Conservation (phyloP, 2,888 invertebrate genomes). For the Boloria euphrosyne region DNA sequence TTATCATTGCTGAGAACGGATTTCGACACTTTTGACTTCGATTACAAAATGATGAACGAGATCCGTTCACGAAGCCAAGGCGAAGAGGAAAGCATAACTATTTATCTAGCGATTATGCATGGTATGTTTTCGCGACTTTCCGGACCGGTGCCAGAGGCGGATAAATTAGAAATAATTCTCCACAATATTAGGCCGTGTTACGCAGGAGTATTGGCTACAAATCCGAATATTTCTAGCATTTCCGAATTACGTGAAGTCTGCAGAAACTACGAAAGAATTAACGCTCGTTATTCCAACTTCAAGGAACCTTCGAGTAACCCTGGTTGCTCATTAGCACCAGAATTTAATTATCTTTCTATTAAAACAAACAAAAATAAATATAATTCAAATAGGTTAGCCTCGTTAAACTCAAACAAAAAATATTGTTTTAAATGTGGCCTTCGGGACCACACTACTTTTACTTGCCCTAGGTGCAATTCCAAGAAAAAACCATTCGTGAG, state of each 20-base stretch:
- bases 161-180: conserved; percentile 33
- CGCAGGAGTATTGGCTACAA: no score
- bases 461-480: neutral
- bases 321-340: conserved; percentile 3
- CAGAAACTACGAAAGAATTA: conserved; percentile 1
- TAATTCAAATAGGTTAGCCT: conserved; percentile 1
- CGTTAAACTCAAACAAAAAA: neutral
- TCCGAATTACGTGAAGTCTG: no score
- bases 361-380: conserved; percentile 3
- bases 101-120: conserved; percentile 36
- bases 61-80: conserved; percentile 38
- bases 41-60: conserved; percentile 34
- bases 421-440: neutral
- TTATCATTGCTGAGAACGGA: conserved; percentile 26
- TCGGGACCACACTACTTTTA: neutral
- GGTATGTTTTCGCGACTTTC: conserved; percentile 36
- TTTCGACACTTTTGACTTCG: conserved; percentile 31
- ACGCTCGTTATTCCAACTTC: neutral
- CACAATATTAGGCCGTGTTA: conserved; percentile 33
- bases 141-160: conserved; percentile 29
- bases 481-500: neutral
- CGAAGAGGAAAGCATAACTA: conserved; percentile 34
- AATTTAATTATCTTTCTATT: neutral
- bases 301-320: neutral
- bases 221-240: no score